A percentile compares a stretch with the other conserved stretches of the same genome.
Evolutionary conservation across 2,888 invertebrate genomes (phyloP).

Genomic region (Platycnemis pennipes): DNA sequence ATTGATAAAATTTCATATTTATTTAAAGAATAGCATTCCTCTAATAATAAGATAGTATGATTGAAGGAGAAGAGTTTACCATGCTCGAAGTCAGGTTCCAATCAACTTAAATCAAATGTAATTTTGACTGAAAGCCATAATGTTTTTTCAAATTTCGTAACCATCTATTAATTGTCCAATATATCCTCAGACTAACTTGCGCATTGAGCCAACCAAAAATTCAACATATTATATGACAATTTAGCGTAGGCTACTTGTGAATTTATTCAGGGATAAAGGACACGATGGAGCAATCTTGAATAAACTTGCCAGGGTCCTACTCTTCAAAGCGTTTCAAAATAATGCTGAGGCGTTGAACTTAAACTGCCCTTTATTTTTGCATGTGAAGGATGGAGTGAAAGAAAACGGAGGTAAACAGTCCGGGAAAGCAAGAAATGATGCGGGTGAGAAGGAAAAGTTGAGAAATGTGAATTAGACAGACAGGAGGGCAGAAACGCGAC

Average conservation of each 20-base stretch:
- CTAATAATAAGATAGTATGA: no score
- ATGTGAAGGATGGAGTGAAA: not conserved
- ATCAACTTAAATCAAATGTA: no score
- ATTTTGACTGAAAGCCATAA: no score
- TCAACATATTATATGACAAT: not conserved
- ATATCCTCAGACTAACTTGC: not conserved
- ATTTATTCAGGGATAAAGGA: not conserved
- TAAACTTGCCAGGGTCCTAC: not conserved
- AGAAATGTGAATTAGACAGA: not conserved
- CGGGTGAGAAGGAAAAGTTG: not conserved
- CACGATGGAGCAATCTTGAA: not conserved
- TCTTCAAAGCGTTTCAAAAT: not conserved
- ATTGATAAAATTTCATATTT: no score
- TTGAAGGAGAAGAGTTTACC: no score
- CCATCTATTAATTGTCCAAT: no score
- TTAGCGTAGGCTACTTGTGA: not conserved
- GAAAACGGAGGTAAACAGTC: not conserved
- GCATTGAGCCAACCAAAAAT: not conserved
- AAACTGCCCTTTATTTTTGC: not conserved
- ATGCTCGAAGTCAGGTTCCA: no score
- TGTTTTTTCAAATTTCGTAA: no score
- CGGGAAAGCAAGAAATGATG: not conserved
- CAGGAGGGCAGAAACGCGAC: constrained; percentile 11
- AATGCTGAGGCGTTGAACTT: not conserved
- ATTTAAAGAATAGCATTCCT: no score